Base-by-base conservation (phyloP, 2,888 invertebrate species). In the Nomada hirtipes region DNA sequence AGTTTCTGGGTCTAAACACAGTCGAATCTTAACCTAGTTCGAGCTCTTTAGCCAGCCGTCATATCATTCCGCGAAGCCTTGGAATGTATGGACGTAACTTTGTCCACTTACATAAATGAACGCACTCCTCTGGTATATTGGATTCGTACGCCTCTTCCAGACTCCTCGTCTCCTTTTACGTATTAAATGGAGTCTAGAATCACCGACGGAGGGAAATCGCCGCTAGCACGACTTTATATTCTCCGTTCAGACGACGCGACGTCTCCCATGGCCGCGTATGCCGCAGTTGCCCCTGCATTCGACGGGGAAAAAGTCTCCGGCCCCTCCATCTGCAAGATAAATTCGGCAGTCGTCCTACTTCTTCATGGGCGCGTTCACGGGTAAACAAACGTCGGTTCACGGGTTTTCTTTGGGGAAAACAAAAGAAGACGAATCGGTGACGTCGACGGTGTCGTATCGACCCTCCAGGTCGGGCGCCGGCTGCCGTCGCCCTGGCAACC, bases 401-500 rank as follows among this genome's bases (percentile, higher is more conserved):
- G 50, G 29, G 10, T 11, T 3, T 61, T 73, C 67, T 70, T 75
- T 10, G 18, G 29, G 23, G 36, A 50, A 20, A 26, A 15, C 18
- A 26, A 36, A 67, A 77, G 67, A 76, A 73, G 79, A 79, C 85
- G 83, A 70, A 83, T 84, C 76, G 84, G 78, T 86, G 83, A 86
- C 87, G 87, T 85, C 81, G 89, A 81, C 83, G 87, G 83, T 74
- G 85, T 83, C 79, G 88, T 92, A 92, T 92, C 92, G 92, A 92
- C 92, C 91, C 91, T 90, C 80, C 84, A 84, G 87, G 89, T 88
- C 86, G 83, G 87, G 89, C 83, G 81, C 79, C 78, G 78, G 86
- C 76, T 60, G 68, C 57, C 90, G 91, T 91, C 92, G 88, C 92
- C 92, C 88, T 91, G 91, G 92, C 91, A 92, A 92, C 92, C 90